phyloP scores from a whole-genome alignment of 1,140 invertebrate species.

The Tetranychus urticae region DNA sequence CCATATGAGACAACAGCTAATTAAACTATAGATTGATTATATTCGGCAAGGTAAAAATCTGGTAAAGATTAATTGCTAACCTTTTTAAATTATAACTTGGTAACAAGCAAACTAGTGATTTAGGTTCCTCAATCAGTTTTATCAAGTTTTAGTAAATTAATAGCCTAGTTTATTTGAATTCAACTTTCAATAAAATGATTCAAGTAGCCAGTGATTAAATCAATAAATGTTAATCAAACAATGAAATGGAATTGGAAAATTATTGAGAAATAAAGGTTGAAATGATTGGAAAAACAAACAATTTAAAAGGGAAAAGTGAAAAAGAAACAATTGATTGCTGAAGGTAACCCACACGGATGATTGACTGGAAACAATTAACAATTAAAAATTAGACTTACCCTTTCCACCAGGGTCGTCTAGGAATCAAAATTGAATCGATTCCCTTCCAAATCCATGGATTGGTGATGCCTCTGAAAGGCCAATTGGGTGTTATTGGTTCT shows the following conservation, averaged over 20 bases:
- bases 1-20: no score
- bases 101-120: not conserved
- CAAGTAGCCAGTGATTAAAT: not conserved
- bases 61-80: no score
- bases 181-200: not conserved
- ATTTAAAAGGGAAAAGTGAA: not conserved
- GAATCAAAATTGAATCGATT: not conserved
- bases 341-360: not conserved
- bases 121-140: not conserved
- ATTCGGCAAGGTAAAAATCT: no score
- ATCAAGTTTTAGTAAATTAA: not conserved
- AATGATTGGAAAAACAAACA: not conserved
- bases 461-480: not conserved
- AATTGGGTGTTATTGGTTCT: not conserved
- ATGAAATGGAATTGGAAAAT: not conserved
- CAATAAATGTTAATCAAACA: not conserved
- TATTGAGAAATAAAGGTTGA: not conserved
- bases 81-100: no score
- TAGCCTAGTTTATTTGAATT: not conserved
- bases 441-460: not conserved
- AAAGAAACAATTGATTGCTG: not conserved
- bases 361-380: not conserved
- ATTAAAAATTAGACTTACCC: slow-evolving; percentile 4
- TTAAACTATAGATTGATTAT: no score
- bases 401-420: slow-evolving; percentile 9